Base-by-base conservation (phyloP, 2,888 invertebrate genomes). In the Drosophila birchii region DNA sequence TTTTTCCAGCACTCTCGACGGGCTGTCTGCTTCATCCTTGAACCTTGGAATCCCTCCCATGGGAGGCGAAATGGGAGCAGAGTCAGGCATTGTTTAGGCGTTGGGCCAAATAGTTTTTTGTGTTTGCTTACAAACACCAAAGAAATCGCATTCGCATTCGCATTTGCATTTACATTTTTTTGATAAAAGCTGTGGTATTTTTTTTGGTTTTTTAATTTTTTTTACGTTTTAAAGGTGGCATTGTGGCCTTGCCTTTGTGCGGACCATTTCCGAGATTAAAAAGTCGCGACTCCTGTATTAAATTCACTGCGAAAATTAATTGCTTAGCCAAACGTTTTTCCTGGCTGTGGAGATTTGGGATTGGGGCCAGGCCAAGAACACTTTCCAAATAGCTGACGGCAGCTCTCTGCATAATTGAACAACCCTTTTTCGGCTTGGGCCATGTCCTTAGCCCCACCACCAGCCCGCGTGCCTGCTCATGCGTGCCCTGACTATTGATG, bases 231-330 rank as follows among this genome's bases (percentile, higher is more conserved):
- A 26, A 26, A 44, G 44, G 23, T 45, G 45, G 16, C 60, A 29
- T 39, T 55, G 49, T 18, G 51, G 45, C 44, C 6, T 36, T 32
- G 6, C 18, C 38, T 47, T 61, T 55, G 63, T 49, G 63, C 49
- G 47, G 11, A 43, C 75, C 80, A 85, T 84, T 85, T 80, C 66
- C 69, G 66, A 83, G 81, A 83, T 83, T 83, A 84, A 83, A 84
- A 72, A 57, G 59, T 70, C 53, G 69, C 47, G 47, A 62, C 69
- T 73, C 75, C 77, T 70, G 80, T 72, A 75, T 75, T 79, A 82
- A 82, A 80, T 85, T 70, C 67, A 56, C 49, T 29, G 57, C n/a
- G 34, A 26, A 59, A 66, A 72, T 63, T 51, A 64, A 58, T 64
- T 49, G 38, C 58, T 64, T 47, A 34, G 26, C 38, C 43, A 57